phyloP scores from a whole-genome alignment of 2,113 vertebrate genomes.

The Heteronetta atricapilla region DNA sequence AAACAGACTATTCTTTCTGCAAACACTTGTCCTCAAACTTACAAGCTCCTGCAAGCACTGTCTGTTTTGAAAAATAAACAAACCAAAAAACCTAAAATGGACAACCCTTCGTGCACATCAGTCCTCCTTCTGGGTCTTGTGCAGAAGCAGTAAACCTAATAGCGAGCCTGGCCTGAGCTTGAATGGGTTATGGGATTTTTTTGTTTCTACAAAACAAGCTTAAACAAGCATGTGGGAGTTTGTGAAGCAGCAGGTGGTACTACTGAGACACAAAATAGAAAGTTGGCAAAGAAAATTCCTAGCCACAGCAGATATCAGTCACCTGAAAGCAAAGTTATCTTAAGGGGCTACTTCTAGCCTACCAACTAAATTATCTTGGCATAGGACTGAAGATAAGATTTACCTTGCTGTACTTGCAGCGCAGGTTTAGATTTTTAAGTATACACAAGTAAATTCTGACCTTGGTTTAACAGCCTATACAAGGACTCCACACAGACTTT shows the following conservation, averaged over 20 bases:
- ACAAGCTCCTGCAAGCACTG: not conserved
- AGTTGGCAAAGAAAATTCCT: not conserved
- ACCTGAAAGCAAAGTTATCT: not conserved
- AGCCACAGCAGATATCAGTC: not conserved
- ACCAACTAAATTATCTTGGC: not conserved
- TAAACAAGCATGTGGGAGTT: not conserved
- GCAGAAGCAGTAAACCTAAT: not conserved
- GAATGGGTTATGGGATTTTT: accelerated
- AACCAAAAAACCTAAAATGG: not conserved
- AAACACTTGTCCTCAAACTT: not conserved
- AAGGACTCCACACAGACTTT: not conserved
- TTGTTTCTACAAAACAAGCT: not conserved
- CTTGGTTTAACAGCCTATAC: not conserved
- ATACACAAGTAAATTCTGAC: not conserved
- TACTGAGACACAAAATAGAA: not conserved
- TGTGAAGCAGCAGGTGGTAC: not conserved
- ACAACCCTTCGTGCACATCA: not conserved
- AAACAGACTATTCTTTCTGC: not conserved
- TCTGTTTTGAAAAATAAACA: not conserved
- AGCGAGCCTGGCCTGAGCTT: not conserved
- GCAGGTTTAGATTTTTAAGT: not conserved
- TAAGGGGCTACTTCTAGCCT: not conserved
- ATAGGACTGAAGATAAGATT: not conserved
- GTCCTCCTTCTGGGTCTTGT: not conserved
- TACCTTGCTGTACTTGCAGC: not conserved